Percentiles rank a stretch among this genome's conserved stretches.
Conservation (phyloP, 1,140 invertebrate genomes). For the Ridgeia piscesae region DNA sequence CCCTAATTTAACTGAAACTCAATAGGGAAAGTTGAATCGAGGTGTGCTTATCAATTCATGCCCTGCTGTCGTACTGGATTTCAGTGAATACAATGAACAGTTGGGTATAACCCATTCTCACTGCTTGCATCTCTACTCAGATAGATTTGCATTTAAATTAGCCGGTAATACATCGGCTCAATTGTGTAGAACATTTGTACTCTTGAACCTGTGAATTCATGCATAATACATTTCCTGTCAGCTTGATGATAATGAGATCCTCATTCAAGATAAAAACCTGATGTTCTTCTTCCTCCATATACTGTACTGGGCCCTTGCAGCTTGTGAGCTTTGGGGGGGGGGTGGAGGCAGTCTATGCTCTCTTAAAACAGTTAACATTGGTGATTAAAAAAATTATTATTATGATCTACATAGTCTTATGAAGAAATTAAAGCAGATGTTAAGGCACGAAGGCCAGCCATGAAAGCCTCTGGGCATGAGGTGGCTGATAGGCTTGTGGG, state of each 20-base stretch:
- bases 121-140: not conserved
- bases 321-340: too few relatives aligned
- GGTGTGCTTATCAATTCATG: not conserved
- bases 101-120: not conserved
- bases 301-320: too few relatives aligned
- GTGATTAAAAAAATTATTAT: too few relatives aligned
- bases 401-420: too few relatives aligned
- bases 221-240: not conserved
- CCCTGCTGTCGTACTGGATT: not conserved
- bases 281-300: too few relatives aligned
- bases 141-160: not conserved
- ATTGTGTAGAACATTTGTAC: not conserved
- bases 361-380: too few relatives aligned
- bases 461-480: too few relatives aligned
- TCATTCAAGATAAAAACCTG: not conserved
- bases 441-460: too few relatives aligned
- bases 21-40: not conserved
- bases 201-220: not conserved
- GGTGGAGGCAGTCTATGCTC: too few relatives aligned
- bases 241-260: not conserved
- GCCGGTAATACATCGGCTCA: not conserved
- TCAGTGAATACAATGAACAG: not conserved
- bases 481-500: too few relatives aligned
- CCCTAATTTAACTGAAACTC: too few relatives aligned
- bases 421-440: too few relatives aligned